Evolutionary conservation across 2,797 vertebrate genomes (phyloP), one percentile per base, ranked within the genome.

Genomic region (Dryobates pubescens): DNA sequence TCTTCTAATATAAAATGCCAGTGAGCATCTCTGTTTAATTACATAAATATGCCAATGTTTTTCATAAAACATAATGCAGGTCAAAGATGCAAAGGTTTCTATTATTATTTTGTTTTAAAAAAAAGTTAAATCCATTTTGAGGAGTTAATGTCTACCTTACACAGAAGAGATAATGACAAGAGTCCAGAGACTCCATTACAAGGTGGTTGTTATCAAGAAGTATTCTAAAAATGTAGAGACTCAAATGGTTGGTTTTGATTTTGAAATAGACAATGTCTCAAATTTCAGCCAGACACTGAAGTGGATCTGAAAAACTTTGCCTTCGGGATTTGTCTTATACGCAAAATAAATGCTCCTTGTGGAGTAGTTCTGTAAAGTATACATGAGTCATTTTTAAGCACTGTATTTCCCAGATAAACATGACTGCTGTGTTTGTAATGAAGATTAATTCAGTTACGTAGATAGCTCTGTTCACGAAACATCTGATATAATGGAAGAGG

Each of bases 311-410:
- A 92, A 95, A 92, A 78, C 23, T 70, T 90, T 93, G 49, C 63
- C 75, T 89, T 61, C 34, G 82, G 76, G 76, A 92, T 75, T 93
- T 82, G 80, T 54, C 30, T 84, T 65, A 57, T 69, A 80, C 4
- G 10, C 83, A 95, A 89, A 94, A 77, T 67, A 82, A 69, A 80
- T 58, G 59, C 75, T 95, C 92, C 68, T 23, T 73, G 84, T 77
- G 68, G 92, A 93, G 85, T 91, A 79, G 63, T 61, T 86, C 86
- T 89, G 86, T 87, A 85, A 95, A 88, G 79, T 74, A 94, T 70
- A 95, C 54, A 47, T 94, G 95, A 96, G 30, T 95, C 70, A 94
- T 51, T 83, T 96, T 95, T 64, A 96, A 97, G 91, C 77, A 93
- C 83, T 89, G 53, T 62, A 82, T 86, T 97, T 96, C 90, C 84